Evolutionary conservation across 1,140 invertebrate species (phyloP), one percentile per base, ranked within the genome.

Genomic region (Formica selysi): DNA sequence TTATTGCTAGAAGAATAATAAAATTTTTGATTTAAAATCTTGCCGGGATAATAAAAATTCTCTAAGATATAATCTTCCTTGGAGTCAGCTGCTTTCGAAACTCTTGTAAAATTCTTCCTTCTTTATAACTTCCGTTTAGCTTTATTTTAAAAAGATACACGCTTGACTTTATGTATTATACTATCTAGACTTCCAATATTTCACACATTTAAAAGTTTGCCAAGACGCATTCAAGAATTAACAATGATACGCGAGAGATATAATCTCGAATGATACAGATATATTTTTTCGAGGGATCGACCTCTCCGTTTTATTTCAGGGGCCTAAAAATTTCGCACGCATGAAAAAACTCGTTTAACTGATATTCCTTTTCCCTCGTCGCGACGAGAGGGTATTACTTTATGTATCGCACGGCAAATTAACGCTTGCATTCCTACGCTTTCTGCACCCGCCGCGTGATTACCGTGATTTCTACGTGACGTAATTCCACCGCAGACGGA

Each of bases 381-480:
- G 38, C 68, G 74, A 54, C n/a, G 54, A 54, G 68, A 13, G 2
- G 32, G 3, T 51, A 38, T 57, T 36, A 36, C 22, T 41, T 57
- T 70, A 67, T 36, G 85, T 65, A 88, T 71, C 87, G 79, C 71
- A 13, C 41, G 73, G 62, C 73, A 85, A 91, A 91, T 91, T 87
- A 91, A 36, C 73, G 76, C 70, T 88, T 86, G 83, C 76, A 92
- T 92, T 92, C 90, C 80, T 92, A 92, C 91, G 91, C 91, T 91
- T 92, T 92, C 92, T 91, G 91, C 89, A 90, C 92, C 76, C 87
- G 85, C 85, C 76, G 89, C 54, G 64, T 26, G 81, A 91, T 91
- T 91, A 89, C 71, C 76, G 85, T 91, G 91, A 91, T 91, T 92
- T 91, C 91, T 90, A 91, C 86, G 83, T 92, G 90, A 92, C 87